Percentiles rank a stretch among this genome's conserved stretches.
Conservation (phyloP, 2,113 vertebrate species). For the Ctenodactylus gundi region DNA sequence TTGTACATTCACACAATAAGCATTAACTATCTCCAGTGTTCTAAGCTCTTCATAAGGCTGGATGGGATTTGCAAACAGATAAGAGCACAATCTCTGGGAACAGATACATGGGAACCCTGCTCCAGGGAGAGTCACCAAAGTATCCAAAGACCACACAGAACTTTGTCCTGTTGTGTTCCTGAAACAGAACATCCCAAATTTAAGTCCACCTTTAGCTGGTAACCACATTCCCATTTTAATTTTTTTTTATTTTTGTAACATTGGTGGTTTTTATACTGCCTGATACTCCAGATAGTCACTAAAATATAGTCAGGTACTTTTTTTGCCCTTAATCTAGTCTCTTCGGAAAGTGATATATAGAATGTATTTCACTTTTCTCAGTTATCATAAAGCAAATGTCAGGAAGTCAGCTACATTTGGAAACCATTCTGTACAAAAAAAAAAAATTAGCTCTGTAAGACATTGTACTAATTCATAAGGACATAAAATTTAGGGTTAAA, state of each 20-base stretch:
- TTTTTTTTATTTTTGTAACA: background rate
- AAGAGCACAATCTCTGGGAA: background rate
- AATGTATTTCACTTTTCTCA: background rate
- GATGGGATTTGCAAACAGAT: background rate
- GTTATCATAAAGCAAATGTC: background rate
- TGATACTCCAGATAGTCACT: background rate
- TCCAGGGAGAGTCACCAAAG: background rate
- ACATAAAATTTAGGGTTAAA: background rate
- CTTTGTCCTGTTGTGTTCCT: background rate
- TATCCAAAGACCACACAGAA: background rate
- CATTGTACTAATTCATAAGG: background rate
- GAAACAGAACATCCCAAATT: background rate
- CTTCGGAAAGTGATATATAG: conserved; percentile 18
- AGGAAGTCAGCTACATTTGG: background rate
- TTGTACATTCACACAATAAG: background rate
- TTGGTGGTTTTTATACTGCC: background rate
- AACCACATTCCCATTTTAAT: background rate
- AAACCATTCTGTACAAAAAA: background rate
- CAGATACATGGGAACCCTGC: background rate
- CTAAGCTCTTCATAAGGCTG: background rate
- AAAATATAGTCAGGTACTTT: background rate
- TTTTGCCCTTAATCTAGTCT: background rate
- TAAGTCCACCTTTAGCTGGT: background rate
- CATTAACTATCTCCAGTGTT: background rate
- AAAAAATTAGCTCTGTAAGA: background rate